Conservation (phyloP, 2,888 invertebrate genomes). For the Polyommatus icarus region DNA sequence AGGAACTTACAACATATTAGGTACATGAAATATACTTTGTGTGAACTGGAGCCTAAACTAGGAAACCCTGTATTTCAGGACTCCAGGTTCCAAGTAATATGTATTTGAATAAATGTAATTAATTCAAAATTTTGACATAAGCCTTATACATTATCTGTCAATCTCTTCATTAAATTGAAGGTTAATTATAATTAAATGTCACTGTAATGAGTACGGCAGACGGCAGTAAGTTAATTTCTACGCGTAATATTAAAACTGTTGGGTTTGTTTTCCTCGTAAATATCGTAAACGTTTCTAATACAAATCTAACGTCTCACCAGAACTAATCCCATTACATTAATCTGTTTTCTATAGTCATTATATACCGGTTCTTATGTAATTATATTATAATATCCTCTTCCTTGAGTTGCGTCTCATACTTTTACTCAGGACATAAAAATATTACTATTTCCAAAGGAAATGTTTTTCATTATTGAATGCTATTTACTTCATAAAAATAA, state of each 20-base stretch:
- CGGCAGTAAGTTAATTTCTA: too few species aligned
- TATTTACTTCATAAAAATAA: background rate
- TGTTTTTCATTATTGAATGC: background rate
- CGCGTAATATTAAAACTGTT: background rate
- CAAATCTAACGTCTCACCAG: background rate
- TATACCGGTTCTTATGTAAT: conserved; percentile 6
- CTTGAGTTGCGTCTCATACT: background rate
- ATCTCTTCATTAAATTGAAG: too few species aligned
- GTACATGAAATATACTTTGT: too few species aligned
- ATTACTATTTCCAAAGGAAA: background rate
- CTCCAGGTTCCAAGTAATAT: too few species aligned
- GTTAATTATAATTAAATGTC: too few species aligned
- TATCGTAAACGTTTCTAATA: background rate
- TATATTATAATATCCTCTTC: conserved; percentile 18
- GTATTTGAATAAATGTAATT: too few species aligned
- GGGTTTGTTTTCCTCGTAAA: background rate
- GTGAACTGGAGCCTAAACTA: too few species aligned
- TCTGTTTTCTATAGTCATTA: conserved; percentile 1
- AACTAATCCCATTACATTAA: background rate
- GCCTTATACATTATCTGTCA: too few species aligned
- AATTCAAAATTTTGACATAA: too few species aligned
- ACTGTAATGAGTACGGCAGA: too few species aligned
- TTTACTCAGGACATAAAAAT: background rate
- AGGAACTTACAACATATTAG: too few species aligned
- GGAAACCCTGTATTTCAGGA: too few species aligned